Conservation (phyloP, 2,888 invertebrate species). For the Cyrtodaria siliqua region DNA sequence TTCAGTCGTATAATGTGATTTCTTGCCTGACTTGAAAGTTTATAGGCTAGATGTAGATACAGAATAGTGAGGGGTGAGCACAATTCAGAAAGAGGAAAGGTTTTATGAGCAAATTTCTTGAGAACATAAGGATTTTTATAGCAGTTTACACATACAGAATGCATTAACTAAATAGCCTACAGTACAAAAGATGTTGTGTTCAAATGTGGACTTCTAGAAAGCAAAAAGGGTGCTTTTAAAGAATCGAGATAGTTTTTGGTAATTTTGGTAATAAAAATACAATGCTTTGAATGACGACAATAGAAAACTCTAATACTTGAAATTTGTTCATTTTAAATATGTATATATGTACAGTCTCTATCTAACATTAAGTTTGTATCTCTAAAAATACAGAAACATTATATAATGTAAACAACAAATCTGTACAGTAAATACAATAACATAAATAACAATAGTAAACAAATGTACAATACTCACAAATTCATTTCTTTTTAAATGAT, state of each 20-base stretch:
- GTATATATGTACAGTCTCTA: constrained; percentile 54
- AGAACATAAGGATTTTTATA: too few species aligned
- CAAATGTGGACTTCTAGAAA: constrained; percentile 1
- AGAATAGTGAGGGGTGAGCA: too few species aligned
- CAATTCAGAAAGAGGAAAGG: too few species aligned
- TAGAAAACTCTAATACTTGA: constrained; percentile 48
- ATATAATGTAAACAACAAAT: constrained; percentile 43
- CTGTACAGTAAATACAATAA: constrained; percentile 52
- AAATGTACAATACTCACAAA: constrained; percentile 37
- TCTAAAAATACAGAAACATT: constrained; percentile 57
- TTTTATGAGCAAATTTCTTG: too few species aligned
- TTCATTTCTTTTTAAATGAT: background rate
- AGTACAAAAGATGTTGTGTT: too few species aligned
- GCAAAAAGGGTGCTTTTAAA: constrained; percentile 7
- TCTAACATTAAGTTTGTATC: constrained; percentile 29
- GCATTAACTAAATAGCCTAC: too few species aligned
- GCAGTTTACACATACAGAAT: too few species aligned
- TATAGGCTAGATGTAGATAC: too few species aligned
- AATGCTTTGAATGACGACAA: constrained; percentile 9
- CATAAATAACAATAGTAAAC: constrained; percentile 56
- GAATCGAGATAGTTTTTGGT: too few species aligned
- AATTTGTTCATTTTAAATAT: constrained; percentile 59
- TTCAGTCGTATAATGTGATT: too few species aligned
- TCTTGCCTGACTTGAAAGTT: too few species aligned
- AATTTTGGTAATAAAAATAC: background rate